A percentile compares a stretch with the other conserved stretches of the same genome.
Conservation (phyloP, 2,888 invertebrate genomes). For the Iphiclides podalirius region DNA sequence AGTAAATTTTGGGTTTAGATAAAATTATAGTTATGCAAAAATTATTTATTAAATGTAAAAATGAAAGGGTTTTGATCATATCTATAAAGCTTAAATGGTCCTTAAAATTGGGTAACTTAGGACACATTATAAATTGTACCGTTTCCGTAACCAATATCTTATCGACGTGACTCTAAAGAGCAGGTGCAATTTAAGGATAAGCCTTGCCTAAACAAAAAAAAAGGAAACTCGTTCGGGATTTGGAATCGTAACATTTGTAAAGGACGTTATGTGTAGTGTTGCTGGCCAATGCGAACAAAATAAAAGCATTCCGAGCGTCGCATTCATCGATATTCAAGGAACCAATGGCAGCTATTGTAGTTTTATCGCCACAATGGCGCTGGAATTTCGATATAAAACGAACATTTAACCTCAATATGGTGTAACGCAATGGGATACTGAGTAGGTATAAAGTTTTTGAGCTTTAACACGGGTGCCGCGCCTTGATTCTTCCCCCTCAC, state of each 20-base stretch:
- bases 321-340: slow-evolving; percentile 15
- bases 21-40: too few relatives aligned
- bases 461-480: slow-evolving; percentile 8
- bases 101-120: too few relatives aligned
- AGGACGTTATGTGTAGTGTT: slow-evolving; percentile 9
- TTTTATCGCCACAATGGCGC: slow-evolving; percentile 9
- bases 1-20: too few relatives aligned
- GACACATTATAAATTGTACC: too few relatives aligned
- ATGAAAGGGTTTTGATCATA: too few relatives aligned
- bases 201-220: slow-evolving; percentile 6
- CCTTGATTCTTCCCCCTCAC: not conserved
- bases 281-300: slow-evolving; percentile 17
- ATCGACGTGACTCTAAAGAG: not conserved
- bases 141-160: too few relatives aligned
- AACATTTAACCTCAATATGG: slow-evolving; percentile 20
- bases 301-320: slow-evolving; percentile 16
- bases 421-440: slow-evolving; percentile 15
- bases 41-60: too few relatives aligned
- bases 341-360: slow-evolving; percentile 15
- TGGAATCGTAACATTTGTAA: slow-evolving; percentile 2
- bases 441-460: slow-evolving; percentile 16
- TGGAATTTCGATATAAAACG: slow-evolving; percentile 19
- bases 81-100: too few relatives aligned
- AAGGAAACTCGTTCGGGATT: too few relatives aligned
- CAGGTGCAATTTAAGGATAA: slow-evolving; percentile 15